These are phyloP conservation scores for Erpornis zantholeuca DNA, from an alignment of 2,113 vertebrate genomes.

Conservation along the genomic window DNA sequence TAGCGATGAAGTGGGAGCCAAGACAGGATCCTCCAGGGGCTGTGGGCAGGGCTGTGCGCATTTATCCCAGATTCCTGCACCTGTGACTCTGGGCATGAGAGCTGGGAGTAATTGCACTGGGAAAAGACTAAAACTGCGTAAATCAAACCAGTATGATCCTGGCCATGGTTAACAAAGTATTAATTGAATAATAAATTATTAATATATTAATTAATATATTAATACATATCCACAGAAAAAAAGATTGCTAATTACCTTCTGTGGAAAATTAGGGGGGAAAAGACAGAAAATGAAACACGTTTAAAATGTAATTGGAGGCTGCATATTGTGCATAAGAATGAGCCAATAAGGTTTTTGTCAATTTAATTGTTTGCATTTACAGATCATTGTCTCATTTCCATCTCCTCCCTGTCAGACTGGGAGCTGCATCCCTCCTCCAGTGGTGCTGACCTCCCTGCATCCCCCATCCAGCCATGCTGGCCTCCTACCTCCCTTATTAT, in stretches of 20 bases:
- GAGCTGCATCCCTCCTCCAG: not conserved
- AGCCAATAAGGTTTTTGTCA: not conserved
- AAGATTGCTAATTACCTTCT: conserved; percentile 27
- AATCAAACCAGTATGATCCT: not conserved
- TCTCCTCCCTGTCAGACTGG: not conserved
- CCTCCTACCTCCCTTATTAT: not conserved
- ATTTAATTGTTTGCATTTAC: conserved; percentile 3
- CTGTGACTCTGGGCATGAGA: not conserved
- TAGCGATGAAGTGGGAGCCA: not conserved
- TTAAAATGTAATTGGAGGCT: conserved; percentile 44
- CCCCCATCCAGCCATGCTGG: not conserved
- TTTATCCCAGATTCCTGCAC: not conserved
- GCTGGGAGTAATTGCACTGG: not conserved
- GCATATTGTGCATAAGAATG: not conserved
- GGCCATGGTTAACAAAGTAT: not conserved
- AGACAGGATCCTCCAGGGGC: not conserved
- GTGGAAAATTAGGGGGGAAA: not conserved
- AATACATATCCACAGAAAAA: not conserved
- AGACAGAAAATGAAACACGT: conserved; percentile 26
- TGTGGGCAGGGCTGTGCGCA: not conserved
- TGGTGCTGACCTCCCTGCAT: not conserved
- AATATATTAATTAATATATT: too few relatives aligned
- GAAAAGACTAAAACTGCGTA: not conserved
- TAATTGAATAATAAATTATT: too few relatives aligned
- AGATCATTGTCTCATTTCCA: not conserved